These are phyloP conservation scores for Onychomys leucogaster DNA, from an alignment of 2,797 vertebrate species.

Conservation along the genomic window DNA sequence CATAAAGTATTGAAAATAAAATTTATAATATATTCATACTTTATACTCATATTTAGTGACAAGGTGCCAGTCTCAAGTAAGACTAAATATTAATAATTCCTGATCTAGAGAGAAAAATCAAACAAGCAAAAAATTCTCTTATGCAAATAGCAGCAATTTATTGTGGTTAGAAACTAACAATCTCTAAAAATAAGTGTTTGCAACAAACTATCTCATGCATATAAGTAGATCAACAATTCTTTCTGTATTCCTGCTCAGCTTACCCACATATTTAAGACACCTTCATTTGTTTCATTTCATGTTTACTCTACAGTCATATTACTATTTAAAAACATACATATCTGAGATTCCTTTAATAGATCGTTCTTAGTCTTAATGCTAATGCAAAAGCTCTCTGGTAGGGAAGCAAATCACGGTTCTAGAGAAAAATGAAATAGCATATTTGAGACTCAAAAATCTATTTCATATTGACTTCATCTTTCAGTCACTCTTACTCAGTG, in stretches of 20 bases:
- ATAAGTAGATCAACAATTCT: slow-evolving; percentile 72
- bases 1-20: slow-evolving; percentile 54
- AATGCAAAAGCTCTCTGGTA: neutral
- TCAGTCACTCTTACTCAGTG: neutral
- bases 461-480: slow-evolving; percentile 31
- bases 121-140: slow-evolving; percentile 78
- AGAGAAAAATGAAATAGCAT: slow-evolving; percentile 2
- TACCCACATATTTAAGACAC: slow-evolving; percentile 29
- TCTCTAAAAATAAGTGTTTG: slow-evolving; percentile 81
- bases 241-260: slow-evolving; percentile 47
- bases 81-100: slow-evolving; percentile 77
- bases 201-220: slow-evolving; percentile 73
- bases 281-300: slow-evolving; percentile 46
- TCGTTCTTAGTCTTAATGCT: slow-evolving; percentile 1
- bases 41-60: slow-evolving; percentile 42
- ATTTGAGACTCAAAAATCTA: slow-evolving; percentile 17
- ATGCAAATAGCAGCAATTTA: slow-evolving; percentile 78
- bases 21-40: neutral
- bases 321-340: neutral
- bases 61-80: slow-evolving; percentile 52
- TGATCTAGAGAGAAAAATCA: slow-evolving; percentile 73
- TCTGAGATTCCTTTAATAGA: neutral
- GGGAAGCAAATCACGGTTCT: slow-evolving; percentile 22
- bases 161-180: slow-evolving; percentile 76
- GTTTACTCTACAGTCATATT: slow-evolving; percentile 3